Evolutionary conservation across 2,113 vertebrate species (phyloP).

Genomic region (Alectura lathami): DNA sequence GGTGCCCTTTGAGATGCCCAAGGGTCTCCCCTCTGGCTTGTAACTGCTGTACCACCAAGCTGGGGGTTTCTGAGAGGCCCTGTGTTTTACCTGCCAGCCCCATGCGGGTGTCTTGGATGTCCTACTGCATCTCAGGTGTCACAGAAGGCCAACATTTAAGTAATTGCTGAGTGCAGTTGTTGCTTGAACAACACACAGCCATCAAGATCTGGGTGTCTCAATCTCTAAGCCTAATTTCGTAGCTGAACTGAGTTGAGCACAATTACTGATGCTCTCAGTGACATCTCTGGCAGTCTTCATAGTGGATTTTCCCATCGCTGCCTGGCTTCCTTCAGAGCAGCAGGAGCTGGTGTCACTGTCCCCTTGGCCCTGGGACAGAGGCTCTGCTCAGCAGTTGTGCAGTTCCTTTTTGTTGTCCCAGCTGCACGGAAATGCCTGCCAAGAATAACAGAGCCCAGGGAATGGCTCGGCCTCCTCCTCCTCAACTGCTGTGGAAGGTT

Average conservation of each 20-base stretch:
- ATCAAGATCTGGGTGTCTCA: background rate
- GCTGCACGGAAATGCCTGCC: constrained; percentile 6
- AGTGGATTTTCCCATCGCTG: background rate
- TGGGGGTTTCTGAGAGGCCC: background rate
- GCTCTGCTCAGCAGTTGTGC: background rate
- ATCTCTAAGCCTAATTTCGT: background rate
- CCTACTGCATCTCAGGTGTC: background rate
- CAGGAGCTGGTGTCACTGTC: background rate
- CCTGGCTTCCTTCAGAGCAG: background rate
- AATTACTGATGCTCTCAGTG: background rate
- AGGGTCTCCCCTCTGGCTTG: background rate
- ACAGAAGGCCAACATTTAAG: background rate
- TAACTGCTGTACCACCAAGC: background rate
- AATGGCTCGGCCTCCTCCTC: background rate
- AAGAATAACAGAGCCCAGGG: background rate
- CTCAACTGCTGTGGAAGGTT: background rate
- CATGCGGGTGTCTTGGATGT: too few species aligned
- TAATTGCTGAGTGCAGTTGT: background rate
- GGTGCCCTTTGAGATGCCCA: background rate
- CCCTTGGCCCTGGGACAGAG: background rate
- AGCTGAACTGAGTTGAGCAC: background rate
- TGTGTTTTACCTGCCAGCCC: background rate
- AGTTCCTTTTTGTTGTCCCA: background rate
- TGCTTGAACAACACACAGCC: background rate
- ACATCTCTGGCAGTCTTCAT: background rate